Evolutionary conservation across 2,113 vertebrate genomes (phyloP), one percentile per base, ranked within the genome.

Genomic region (Arothron firmamentum): DNA sequence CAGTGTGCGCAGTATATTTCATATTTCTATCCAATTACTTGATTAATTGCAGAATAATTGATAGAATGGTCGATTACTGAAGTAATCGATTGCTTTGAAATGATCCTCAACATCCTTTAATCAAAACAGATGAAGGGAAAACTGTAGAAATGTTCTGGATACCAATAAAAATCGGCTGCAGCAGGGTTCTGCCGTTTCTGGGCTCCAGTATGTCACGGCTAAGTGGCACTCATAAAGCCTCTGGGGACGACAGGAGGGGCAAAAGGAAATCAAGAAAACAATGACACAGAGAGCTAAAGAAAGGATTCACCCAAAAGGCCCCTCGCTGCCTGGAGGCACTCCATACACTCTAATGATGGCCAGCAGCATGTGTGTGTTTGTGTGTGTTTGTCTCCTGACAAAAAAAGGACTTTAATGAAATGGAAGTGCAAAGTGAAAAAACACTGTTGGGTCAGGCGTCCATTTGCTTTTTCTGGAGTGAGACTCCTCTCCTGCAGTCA

Each of bases 231-330:
- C 49, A 15, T 1, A 3, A 1, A 56, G 70, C 84, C 70, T 52
- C 56, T 50, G 74, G 81, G 57, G 19, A 28, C 2, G 47, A 61
- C 7, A 34, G 46, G 52, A 5, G 55, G 31, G 19, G 17, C 20
- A 45, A 51, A 59, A 56, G 11, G 43, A 77, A 59, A 79, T 72
- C 57, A 52, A 66, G 67, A 56, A 81, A 77, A 77, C 67, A 77
- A 79, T 55, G 53, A 67, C 63, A 81, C 28, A 47, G 52, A 43
- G 46, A 52, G 31, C 56, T 45, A 72, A 61, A 70, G 64, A 75
- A 59, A 51, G 67, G 71, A 66, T 77, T 62, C 74, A 69, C 70
- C 90, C 74, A 85, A 88, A 80, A 87, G 91, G 87, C 90, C 71
- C 83, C 83, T 72, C 28, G 0, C 20, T 59, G 77, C 82, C 84